These are phyloP conservation scores for Crepidodera aurea DNA, from an alignment of 2,888 invertebrate genomes.

Conservation along the genomic window DNA sequence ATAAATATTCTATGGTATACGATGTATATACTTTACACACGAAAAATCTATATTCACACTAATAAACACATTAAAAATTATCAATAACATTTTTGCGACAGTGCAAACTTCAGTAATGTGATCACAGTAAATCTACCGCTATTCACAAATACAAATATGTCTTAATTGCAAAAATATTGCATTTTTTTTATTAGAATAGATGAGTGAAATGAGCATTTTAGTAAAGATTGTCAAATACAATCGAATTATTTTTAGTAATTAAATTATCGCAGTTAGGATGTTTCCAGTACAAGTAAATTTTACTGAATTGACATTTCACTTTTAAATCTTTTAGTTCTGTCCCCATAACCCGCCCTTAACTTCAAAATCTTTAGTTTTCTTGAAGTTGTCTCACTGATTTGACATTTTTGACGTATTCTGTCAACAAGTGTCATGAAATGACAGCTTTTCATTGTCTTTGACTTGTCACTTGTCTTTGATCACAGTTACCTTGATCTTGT, in stretches of 20 bases:
- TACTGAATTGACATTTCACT: neutral
- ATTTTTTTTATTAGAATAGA: conserved; percentile 41
- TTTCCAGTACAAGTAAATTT: neutral
- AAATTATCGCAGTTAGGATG: neutral
- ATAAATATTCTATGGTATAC: conserved; percentile 15
- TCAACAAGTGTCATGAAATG: no score
- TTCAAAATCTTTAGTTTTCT: no score
- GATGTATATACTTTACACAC: conserved; percentile 22
- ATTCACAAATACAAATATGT: conserved; percentile 43
- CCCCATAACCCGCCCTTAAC: no score
- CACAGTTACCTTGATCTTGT: no score
- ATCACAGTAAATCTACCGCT: conserved; percentile 57
- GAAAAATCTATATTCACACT: conserved; percentile 35
- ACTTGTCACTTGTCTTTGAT: no score
- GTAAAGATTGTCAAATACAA: conserved; percentile 34
- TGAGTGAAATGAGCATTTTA: conserved; percentile 55
- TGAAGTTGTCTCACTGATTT: no score
- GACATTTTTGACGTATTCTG: no score
- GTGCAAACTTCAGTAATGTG: conserved; percentile 54
- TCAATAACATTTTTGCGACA: conserved; percentile 48
- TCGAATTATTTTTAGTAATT: conserved; percentile 13
- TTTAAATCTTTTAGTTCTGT: no score
- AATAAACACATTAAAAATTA: conserved; percentile 45
- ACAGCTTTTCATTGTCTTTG: no score
- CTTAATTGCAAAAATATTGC: conserved; percentile 47